Evolutionary conservation across 2,888 invertebrate species (phyloP), one percentile per base, ranked within the genome.

Genomic region (Philopedon plagiatum): DNA sequence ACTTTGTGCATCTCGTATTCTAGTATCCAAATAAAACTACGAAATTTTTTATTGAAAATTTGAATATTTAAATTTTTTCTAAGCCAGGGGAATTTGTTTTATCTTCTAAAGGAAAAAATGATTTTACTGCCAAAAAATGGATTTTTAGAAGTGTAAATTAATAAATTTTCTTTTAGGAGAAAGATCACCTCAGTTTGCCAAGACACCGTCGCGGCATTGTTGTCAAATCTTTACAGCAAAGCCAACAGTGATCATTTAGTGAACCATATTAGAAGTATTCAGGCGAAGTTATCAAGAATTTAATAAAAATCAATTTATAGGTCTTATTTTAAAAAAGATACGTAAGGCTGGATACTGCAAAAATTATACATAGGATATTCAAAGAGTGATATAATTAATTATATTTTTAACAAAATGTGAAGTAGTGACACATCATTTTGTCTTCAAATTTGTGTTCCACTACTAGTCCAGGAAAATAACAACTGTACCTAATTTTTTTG

Each of bases 151-250:
- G n/a, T n/a, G n/a, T n/a, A n/a, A n/a, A 15, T 58, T 37, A 60
- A 39, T 34, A 46, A 58, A 71, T 75, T 74, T 77, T 75, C 76
- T 77, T 76, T 87, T 88, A 93, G 93, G 81, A 87, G 91, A 75
- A 88, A 90, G 76, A 89, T 93, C 71, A 89, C 90, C 70, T 91
- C 91, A 0, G 89, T 91, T 76, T 91, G 92, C 73, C 90, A 93
- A 80, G 94, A 94, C 81, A 89, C 92, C n/a, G 89, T 94, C 56
- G 91, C 93, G 0, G 89, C 90, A 69, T 92, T 94, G 80, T 86
- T 94, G 73, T 93, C 93, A 65, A 91, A 91, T 78, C 87, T 94
- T 44, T 94, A 94, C 83, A 91, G 91, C 78, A 92, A 93, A 84
- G 89, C 91, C n/a, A 90, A 90, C 76, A 90, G 92, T 1, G 88